Conservation (phyloP, 2,888 invertebrate species). For the Bellardia bayeri region DNA sequence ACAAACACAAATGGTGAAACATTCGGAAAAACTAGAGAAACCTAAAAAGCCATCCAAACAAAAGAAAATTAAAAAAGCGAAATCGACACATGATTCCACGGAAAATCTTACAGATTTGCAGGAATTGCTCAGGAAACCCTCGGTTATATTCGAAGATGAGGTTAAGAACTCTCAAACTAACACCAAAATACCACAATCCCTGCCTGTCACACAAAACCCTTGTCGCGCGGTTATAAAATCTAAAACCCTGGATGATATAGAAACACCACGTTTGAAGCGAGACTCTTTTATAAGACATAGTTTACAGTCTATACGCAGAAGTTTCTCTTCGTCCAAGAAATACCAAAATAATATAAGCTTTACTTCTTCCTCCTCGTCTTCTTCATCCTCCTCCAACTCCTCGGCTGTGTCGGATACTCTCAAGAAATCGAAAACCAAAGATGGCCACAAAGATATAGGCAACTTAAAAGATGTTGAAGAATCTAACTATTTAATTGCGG, state of each 20-base stretch:
- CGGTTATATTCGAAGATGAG: constrained; percentile 54
- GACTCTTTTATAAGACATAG: constrained; percentile 81
- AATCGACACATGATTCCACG: constrained; percentile 44
- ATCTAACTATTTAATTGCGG: constrained; percentile 40
- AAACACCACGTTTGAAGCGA: constrained; percentile 76
- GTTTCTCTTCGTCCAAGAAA: constrained; percentile 78
- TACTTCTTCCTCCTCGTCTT: constrained; percentile 69
- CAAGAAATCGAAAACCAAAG: constrained; percentile 51
- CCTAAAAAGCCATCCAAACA: constrained; percentile 46
- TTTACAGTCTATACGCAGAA: constrained; percentile 80
- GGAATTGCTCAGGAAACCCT: constrained; percentile 68
- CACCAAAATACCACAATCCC: constrained; percentile 33
- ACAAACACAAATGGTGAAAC: constrained; percentile 22
- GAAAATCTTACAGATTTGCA: constrained; percentile 58
- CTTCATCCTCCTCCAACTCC: constrained; percentile 68
- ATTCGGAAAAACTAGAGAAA: constrained; percentile 33
- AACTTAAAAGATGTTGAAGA: constrained; percentile 49
- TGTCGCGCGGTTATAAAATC: constrained; percentile 37
- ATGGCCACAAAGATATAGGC: constrained; percentile 42
- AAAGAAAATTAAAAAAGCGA: constrained; percentile 63
- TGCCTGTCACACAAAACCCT: constrained; percentile 13
- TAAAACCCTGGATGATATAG: constrained; percentile 67
- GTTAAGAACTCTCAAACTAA: not conserved
- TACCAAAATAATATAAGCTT: constrained; percentile 29
- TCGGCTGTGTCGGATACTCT: constrained; percentile 68